A percentile compares a stretch with the other conserved stretches of the same genome.
Evolutionary conservation across 2,797 vertebrate genomes (phyloP).

Genomic region (Sardinella longiceps): DNA sequence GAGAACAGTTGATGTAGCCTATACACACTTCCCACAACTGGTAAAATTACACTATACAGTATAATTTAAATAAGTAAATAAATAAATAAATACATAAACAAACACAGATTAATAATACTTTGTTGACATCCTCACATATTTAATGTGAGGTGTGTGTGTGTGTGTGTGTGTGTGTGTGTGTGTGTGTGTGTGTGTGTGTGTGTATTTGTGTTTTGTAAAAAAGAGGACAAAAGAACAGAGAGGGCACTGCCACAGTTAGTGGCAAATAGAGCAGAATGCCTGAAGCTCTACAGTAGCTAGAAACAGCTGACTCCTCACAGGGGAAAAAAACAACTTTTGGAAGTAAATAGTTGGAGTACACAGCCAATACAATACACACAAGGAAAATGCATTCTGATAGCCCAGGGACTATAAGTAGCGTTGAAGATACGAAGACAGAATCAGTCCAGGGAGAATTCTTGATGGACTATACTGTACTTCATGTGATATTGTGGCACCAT

Average conservation of each 20-base stretch:
- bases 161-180: not conserved
- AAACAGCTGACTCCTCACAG: not conserved
- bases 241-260: conserved; percentile 13
- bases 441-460: not conserved
- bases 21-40: no score
- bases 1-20: no score
- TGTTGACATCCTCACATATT: not conserved
- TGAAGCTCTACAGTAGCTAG: not conserved
- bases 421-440: not conserved
- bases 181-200: not conserved
- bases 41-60: no score
- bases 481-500: not conserved
- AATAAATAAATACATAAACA: no score
- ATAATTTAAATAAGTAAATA: no score
- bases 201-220: not conserved
- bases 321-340: not conserved
- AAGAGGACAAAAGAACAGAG: not conserved
- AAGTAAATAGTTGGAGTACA: not conserved
- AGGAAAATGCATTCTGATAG: not conserved
- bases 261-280: not conserved
- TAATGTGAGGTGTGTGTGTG: not conserved
- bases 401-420: not conserved
- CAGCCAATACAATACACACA: not conserved
- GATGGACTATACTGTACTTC: not conserved
- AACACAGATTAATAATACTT: not conserved